Percentiles rank a stretch among this genome's conserved stretches.
These are phyloP conservation scores for Blastomussa wellsi DNA, from an alignment of 92 coral and sea anemone genomes.

Conservation along the genomic window DNA sequence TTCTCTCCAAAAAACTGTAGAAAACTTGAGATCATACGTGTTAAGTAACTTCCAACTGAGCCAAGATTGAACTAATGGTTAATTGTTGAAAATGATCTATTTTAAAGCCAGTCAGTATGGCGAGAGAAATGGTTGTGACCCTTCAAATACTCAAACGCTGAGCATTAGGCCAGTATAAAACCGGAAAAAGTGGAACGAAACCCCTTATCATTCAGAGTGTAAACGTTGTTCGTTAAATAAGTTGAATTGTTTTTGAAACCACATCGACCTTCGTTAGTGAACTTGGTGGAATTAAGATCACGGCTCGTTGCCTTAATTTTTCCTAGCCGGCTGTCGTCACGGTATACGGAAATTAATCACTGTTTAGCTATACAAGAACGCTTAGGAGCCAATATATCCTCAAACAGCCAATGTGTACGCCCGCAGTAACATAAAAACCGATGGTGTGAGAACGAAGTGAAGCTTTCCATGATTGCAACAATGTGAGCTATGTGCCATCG, in stretches of 20 bases:
- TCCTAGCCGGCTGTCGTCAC: neutral
- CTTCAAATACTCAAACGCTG: slow-evolving; percentile 17
- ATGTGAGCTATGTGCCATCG: neutral
- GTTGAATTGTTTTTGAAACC: slow-evolving; percentile 28
- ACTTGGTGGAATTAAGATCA: neutral
- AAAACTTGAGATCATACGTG: neutral
- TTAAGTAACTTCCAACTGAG: neutral
- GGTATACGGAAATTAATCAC: slow-evolving; percentile 15
- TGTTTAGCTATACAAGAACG: neutral
- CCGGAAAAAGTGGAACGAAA: slow-evolving; percentile 43
- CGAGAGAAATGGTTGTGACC: neutral
- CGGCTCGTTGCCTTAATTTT: neutral
- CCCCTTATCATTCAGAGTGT: slow-evolving; percentile 23
- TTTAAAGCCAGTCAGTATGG: neutral
- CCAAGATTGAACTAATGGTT: neutral
- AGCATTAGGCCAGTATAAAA: slow-evolving; percentile 27
- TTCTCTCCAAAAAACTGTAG: neutral
- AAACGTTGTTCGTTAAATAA: slow-evolving; percentile 13
- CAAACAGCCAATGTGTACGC: neutral
- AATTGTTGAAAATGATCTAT: neutral
- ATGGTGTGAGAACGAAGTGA: neutral
- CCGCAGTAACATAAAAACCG: neutral
- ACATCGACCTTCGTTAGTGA: slow-evolving; percentile 6
- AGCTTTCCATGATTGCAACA: neutral
- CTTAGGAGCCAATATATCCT: neutral